Conservation (phyloP, 2,113 vertebrate species). For the Scomber japonicus region DNA sequence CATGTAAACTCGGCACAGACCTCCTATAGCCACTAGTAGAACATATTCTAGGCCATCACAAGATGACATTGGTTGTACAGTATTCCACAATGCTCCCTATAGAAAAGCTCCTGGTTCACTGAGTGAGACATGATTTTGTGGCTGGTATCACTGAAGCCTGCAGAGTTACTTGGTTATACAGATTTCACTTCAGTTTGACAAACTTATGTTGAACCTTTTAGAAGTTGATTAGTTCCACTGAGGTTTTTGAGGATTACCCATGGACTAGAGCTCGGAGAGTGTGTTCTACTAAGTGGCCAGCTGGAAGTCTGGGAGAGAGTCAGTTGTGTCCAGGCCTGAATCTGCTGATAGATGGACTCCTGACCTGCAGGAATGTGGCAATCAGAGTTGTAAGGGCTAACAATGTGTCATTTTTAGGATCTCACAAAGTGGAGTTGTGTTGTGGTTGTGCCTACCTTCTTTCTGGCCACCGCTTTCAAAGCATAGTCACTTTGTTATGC, state of each 20-base stretch:
- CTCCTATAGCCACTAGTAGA: too few species aligned
- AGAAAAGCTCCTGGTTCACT: too few species aligned
- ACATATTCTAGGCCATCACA: background rate
- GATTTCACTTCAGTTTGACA: background rate
- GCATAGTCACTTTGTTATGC: background rate
- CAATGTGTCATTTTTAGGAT: background rate
- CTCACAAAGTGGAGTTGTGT: background rate
- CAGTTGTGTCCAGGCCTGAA: too few species aligned
- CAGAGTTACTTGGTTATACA: background rate
- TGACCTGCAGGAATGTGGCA: background rate
- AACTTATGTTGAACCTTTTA: background rate
- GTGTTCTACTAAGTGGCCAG: background rate
- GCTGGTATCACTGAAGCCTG: background rate
- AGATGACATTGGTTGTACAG: background rate
- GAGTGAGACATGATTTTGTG: background rate
- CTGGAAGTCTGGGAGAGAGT: background rate
- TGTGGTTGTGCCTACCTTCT: too few species aligned
- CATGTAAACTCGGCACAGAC: background rate
- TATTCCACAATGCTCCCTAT: background rate
- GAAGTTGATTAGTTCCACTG: background rate
- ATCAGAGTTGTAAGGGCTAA: background rate
- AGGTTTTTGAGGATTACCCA: background rate
- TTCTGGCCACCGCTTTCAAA: background rate
- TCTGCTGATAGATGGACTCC: too few species aligned
- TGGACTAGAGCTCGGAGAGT: background rate